phyloP scores from a whole-genome alignment of 2,113 vertebrate genomes.

The western clawed frog (Xenopus tropicalis) region DNA sequence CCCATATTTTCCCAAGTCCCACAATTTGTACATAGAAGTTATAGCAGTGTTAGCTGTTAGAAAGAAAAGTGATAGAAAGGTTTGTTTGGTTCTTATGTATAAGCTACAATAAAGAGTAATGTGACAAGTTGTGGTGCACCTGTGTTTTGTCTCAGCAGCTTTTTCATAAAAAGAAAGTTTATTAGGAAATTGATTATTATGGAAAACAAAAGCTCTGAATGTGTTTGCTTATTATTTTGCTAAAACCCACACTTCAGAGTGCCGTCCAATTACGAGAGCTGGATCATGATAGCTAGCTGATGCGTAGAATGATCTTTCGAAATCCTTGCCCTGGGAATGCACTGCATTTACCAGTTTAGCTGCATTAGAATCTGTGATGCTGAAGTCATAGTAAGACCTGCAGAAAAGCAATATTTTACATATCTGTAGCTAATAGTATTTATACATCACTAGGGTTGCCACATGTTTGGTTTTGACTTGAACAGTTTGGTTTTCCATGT shows the following conservation, averaged over 20 bases:
- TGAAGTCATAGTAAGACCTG: slow-evolving; percentile 12
- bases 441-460: not conserved
- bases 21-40: not conserved
- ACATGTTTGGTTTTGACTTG: not conserved
- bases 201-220: not conserved
- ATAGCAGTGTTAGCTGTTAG: too few species aligned
- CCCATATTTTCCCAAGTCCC: too few species aligned
- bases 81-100: too few species aligned
- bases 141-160: not conserved
- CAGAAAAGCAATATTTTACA: too few species aligned
- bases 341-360: slow-evolving; percentile 19
- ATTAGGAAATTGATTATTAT: not conserved
- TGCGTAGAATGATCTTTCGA: not conserved
- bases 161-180: not conserved
- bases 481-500: too few species aligned
- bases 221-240: not conserved
- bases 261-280: too few species aligned
- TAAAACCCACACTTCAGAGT: not conserved
- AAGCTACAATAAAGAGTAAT: not conserved
- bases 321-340: slow-evolving; percentile 21
- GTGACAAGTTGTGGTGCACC: not conserved
- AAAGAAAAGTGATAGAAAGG: too few species aligned
- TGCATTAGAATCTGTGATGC: not conserved
- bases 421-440: not conserved
- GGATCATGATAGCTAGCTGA: slow-evolving; percentile 48